Conservation (phyloP, 1,140 invertebrate species). For the Lordiphosa clarofinis region DNA sequence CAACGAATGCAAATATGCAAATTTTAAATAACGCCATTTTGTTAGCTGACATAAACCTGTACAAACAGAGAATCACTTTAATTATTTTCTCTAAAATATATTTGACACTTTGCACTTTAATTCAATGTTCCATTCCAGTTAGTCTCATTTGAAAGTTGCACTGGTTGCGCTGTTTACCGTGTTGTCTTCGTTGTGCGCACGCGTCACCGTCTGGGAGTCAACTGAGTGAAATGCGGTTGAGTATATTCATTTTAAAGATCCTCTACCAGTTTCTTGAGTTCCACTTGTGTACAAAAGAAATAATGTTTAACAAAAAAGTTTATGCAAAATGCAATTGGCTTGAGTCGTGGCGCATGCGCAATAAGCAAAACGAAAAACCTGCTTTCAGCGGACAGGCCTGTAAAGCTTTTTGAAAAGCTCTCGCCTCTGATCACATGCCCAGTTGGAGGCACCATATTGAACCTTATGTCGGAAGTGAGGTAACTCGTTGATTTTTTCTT, state of each 20-base stretch:
- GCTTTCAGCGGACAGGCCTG: slow-evolving; percentile 13
- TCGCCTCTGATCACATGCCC: not conserved
- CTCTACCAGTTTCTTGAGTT: slow-evolving; percentile 30
- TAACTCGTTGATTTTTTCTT: too few species aligned
- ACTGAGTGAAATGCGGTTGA: slow-evolving; percentile 27
- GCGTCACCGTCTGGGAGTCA: slow-evolving; percentile 42
- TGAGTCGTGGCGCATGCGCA: slow-evolving; percentile 50
- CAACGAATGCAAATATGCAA: slow-evolving; percentile 69
- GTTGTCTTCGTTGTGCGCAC: slow-evolving; percentile 38
- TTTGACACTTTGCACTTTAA: slow-evolving; percentile 23
- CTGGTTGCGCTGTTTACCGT: slow-evolving; percentile 32
- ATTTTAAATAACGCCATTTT: slow-evolving; percentile 72
- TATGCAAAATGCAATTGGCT: slow-evolving; percentile 48
- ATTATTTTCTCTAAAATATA: not conserved
- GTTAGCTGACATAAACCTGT: slow-evolving; percentile 48
- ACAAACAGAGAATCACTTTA: slow-evolving; percentile 33
- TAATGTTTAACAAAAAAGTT: slow-evolving; percentile 18
- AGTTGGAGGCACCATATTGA: too few species aligned
- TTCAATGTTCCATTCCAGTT: slow-evolving; percentile 17
- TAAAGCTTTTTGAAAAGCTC: slow-evolving; percentile 28
- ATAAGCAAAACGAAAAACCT: slow-evolving; percentile 43
- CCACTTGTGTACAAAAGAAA: slow-evolving; percentile 9
- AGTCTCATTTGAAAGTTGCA: slow-evolving; percentile 2
- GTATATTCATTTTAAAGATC: slow-evolving; percentile 29
- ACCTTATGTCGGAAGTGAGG: too few species aligned